These are phyloP conservation scores for Hydrotaea cyrtoneurina DNA, from an alignment of 2,888 invertebrate genomes.

Conservation along the genomic window DNA sequence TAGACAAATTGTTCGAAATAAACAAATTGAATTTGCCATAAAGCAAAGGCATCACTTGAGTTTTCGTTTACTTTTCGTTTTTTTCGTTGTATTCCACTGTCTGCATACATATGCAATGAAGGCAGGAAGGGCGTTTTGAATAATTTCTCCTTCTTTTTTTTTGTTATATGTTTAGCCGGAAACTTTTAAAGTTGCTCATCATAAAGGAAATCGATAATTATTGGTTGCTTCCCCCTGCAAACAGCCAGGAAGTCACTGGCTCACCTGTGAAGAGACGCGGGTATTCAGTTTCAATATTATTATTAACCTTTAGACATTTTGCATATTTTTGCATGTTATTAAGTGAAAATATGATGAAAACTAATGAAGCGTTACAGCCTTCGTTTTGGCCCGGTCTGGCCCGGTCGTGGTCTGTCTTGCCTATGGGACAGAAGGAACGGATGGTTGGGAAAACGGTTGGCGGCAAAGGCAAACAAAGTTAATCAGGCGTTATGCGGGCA, in stretches of 20 bases:
- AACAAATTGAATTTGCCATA: slow-evolving; percentile 56
- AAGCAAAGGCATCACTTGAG: slow-evolving; percentile 10
- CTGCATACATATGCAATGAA: slow-evolving; percentile 12
- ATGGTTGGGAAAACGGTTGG: background rate
- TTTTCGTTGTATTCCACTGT: background rate
- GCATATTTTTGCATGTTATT: slow-evolving; percentile 62
- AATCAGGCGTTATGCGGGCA: slow-evolving; percentile 8
- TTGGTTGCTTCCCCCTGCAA: slow-evolving; percentile 26
- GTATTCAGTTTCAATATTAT: slow-evolving; percentile 25
- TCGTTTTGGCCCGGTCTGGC: background rate
- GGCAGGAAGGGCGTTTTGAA: slow-evolving; percentile 22
- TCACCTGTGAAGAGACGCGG: background rate
- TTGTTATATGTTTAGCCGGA: background rate
- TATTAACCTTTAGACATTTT: slow-evolving; percentile 59
- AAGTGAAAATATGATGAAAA: slow-evolving; percentile 60
- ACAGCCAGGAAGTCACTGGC: background rate
- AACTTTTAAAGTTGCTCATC: slow-evolving; percentile 30
- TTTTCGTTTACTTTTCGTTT: background rate
- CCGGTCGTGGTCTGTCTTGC: no score
- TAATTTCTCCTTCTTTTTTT: no score
- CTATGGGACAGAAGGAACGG: background rate
- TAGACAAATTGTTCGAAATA: slow-evolving; percentile 54
- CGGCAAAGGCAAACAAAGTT: slow-evolving; percentile 42
- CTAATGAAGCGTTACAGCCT: slow-evolving; percentile 49
- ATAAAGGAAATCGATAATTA: slow-evolving; percentile 57